Evolutionary conservation across 2,797 vertebrate species (phyloP), one percentile per base, ranked within the genome.

Genomic region (Calcarius lapponicus): DNA sequence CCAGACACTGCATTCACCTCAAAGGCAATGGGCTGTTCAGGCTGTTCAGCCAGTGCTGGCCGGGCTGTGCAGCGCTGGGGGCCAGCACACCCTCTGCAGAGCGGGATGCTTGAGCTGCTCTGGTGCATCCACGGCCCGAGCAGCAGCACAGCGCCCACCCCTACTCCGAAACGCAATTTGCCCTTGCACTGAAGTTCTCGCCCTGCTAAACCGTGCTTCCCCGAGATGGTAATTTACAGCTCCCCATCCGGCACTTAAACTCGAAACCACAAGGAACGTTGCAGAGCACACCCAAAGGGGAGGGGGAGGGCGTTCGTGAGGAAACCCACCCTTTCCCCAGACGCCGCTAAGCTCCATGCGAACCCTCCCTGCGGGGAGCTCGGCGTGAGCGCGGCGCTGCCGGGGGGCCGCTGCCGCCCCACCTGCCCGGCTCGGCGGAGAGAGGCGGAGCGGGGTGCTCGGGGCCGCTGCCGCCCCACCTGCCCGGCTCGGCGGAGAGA

Each of bases 301-400:
- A 8, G 47, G 31, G 13, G 25, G 10, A 8, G 56, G 36, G 11
- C 3, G 31, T 5, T 12, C 9, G 28, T 3, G 18, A 36, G 47
- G 54, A 85, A 85, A n/a, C 40, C 36, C 65, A 64, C 29, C 25
- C 84, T 79, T 67, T 84, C 69, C 62, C 45, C 51, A 60, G 32
- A 42, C 42, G 32, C 14, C 31, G 72, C 64, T 48, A 34, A 53
- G 67, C 84, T 53, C 6, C 48, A 3, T 2, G 24, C 56, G 47
- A 43, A 29, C 34, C 6, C 86, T 76, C 56, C 70, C 81, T 42
- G 3, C 38, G 24, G 78, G 31, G 13, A 67, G 61, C 57, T 38
- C 7, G 7, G 8, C 16, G 7, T 0, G 60, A 45, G 51, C 20
- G 2, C 1, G 4, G 12, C 28, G 51, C 10, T 1, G 54, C 1